Base-by-base conservation (phyloP, 2,888 invertebrate genomes). In the Xylota sylvarum region DNA sequence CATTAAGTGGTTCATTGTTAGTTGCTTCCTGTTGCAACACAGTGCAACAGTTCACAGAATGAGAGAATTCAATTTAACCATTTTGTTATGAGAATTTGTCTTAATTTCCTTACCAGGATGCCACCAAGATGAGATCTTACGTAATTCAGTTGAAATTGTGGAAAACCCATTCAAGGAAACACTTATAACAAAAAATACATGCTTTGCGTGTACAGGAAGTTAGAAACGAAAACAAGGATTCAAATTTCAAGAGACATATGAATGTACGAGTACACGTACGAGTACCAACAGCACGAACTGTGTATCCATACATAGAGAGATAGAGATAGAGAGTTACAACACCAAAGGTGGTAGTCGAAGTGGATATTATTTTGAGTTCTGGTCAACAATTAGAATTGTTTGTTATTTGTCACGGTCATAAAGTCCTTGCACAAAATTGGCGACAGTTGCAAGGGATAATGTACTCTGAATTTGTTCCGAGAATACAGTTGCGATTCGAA, bases 1-100 rank as follows among this genome's bases (percentile, higher is more conserved):
- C 86, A 86, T 86, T 86, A 86, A 86, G 82, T 82, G 73, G 82
- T 82, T 62, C 82, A 82, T 86, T 82, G 86, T 86, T 77, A 48
- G 72, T 62, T 82, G 77, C 82, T 86, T 86, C 86, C 86, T 86
- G 86, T 86, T 86, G 86, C 82, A 23, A 23, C 23, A 81, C 69
- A 10, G 10, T 37, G 27, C 30, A 43, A 55, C 56, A 56, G 17
- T 52, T 19, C 46, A n/a, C 37, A 72, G 81, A 77, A 64, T 64
- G 35, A 77, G 81, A 77, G 86, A 86, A 82, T 86, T 86, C 82
- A 82, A 82, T 82, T 86, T 86, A 78, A 78, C 77, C 69, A 69
- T 78, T 79, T 72, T 73, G 48, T 40, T 77, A 56, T 14, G 40
- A 19, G 82, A 73, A 86, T 86, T 82, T 86, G 82, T 86, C 86